Evolutionary conservation across 2,797 vertebrate genomes (phyloP).

Genomic region (Micrastur ruficollis): DNA sequence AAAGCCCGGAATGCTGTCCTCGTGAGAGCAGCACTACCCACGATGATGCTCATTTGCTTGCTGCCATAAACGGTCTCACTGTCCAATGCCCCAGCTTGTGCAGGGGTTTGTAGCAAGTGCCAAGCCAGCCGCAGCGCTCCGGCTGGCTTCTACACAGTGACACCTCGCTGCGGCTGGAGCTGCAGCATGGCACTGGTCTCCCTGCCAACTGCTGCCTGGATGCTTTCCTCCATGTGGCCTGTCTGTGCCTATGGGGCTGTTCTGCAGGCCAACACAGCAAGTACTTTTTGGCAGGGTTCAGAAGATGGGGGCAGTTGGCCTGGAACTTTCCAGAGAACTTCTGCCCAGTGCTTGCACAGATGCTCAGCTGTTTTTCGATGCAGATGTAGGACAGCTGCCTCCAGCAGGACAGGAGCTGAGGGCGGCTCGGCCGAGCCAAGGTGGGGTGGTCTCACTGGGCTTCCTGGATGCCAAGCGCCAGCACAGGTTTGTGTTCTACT

Average conservation of each 20-base stretch:
- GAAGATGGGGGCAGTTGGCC: background rate
- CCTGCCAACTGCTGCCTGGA: background rate
- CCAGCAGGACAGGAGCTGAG: background rate
- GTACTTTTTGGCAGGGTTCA: background rate
- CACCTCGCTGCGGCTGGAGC: background rate
- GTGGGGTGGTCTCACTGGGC: background rate
- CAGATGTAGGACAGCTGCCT: background rate
- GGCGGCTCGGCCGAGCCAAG: background rate
- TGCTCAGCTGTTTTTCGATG: background rate
- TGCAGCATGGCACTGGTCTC: background rate
- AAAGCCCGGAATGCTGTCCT: background rate
- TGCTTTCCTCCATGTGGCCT: background rate
- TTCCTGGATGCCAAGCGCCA: background rate
- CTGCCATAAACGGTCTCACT: rapidly evolving
- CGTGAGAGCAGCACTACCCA: background rate
- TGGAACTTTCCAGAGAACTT: background rate
- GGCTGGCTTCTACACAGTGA: background rate
- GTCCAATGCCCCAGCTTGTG: rapidly evolving
- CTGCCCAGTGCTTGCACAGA: background rate
- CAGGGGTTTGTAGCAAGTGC: background rate
- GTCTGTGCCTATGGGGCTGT: background rate
- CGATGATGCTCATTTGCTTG: background rate
- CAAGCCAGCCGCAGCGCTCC: background rate
- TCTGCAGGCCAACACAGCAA: background rate
- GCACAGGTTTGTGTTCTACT: background rate